A percentile compares a stretch with the other conserved stretches of the same genome.
Conservation (phyloP, 1,140 invertebrate species). For the Thrips palmi region DNA sequence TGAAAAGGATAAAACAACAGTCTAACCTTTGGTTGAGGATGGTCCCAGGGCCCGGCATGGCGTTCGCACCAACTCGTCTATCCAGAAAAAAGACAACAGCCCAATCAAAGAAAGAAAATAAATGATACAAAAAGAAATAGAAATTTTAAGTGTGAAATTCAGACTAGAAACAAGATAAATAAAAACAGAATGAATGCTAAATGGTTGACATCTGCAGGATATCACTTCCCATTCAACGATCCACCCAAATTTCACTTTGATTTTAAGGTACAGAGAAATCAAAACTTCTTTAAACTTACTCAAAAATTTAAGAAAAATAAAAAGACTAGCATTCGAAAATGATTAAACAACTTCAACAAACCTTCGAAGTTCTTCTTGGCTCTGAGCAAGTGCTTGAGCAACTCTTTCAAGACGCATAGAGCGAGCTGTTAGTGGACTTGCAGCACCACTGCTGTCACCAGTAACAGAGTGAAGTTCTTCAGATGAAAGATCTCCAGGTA, state of each 20-base stretch:
- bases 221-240: too few relatives aligned
- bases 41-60: too few relatives aligned
- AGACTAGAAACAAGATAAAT: too few relatives aligned
- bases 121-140: too few relatives aligned
- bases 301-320: constrained; percentile 1
- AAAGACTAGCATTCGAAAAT: not conserved
- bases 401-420: constrained; percentile 70
- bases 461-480: constrained; percentile 43
- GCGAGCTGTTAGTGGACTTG: constrained; percentile 66
- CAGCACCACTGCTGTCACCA: constrained; percentile 52
- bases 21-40: too few relatives aligned
- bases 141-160: too few relatives aligned
- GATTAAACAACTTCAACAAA: constrained; percentile 21
- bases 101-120: too few relatives aligned
- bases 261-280: constrained; percentile 1
- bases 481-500: constrained; percentile 36
- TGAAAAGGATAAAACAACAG: too few relatives aligned
- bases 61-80: constrained; percentile 15
- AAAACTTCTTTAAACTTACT: not conserved
- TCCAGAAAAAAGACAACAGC: constrained; percentile 4
- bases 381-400: constrained; percentile 68
- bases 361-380: constrained; percentile 66
- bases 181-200: too few relatives aligned
- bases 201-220: too few relatives aligned
- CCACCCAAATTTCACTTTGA: too few relatives aligned